These are phyloP conservation scores for Agrotis puta DNA, from an alignment of 2,888 invertebrate genomes.

Conservation along the genomic window DNA sequence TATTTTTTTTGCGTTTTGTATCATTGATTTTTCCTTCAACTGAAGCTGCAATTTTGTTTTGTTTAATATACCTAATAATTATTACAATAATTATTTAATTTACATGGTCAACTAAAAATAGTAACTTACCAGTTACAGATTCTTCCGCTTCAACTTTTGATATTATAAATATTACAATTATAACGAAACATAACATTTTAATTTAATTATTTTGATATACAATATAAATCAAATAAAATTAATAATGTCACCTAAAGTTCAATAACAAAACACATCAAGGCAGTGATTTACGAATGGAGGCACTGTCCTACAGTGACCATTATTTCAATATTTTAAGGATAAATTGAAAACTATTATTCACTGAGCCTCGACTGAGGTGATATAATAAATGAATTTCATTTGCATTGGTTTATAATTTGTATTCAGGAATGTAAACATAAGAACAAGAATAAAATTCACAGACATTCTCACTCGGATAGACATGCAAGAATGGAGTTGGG, in stretches of 20 bases:
- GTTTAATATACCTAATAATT: too few species aligned
- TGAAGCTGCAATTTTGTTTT: too few species aligned
- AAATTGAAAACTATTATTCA: not conserved
- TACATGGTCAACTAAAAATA: too few species aligned
- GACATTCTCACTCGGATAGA: too few species aligned
- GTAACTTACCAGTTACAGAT: not conserved
- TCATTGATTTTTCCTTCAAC: too few species aligned
- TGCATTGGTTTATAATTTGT: too few species aligned
- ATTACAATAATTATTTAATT: too few species aligned
- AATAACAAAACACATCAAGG: not conserved
- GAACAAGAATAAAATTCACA: too few species aligned
- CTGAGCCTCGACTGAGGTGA: not conserved
- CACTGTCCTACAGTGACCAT: conserved; percentile 6
- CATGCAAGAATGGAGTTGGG: not conserved
- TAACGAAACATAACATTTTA: not conserved
- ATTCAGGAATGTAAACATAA: too few species aligned
- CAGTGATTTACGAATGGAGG: not conserved
- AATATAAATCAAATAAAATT: not conserved
- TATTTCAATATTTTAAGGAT: conserved; percentile 1
- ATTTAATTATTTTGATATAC: not conserved
- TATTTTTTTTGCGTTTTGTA: not conserved
- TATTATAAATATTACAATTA: not conserved
- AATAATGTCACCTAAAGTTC: not conserved
- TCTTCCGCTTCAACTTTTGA: not conserved
- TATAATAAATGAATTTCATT: not conserved